Evolutionary conservation across 2,797 vertebrate species (phyloP).

Genomic region (Philypnodon macrostomus): DNA sequence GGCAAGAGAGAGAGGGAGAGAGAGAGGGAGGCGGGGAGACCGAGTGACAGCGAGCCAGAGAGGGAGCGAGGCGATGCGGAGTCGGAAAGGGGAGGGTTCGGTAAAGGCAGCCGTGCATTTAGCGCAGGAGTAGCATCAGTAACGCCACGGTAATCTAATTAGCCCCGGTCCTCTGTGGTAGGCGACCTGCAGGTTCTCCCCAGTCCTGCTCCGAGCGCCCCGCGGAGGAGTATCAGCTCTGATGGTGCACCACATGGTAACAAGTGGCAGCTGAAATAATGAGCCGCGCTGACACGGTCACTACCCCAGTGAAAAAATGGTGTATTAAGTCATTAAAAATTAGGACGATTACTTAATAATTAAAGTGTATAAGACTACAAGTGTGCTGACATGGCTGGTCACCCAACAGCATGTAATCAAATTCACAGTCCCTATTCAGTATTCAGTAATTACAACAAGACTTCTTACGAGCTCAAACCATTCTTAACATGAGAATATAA

Average conservation of each 20-base stretch:
- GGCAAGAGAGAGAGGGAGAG: neutral
- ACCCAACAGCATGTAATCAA: too few species aligned
- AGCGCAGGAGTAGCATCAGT: constrained; percentile 42
- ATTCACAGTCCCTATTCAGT: too few species aligned
- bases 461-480: neutral
- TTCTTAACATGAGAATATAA: constrained; percentile 2
- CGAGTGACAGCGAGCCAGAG: constrained; percentile 20
- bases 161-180: constrained; percentile 37
- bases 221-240: constrained; percentile 36
- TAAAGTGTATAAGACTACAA: neutral
- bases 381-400: too few species aligned
- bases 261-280: constrained; percentile 5
- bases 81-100: constrained; percentile 25
- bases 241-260: constrained; percentile 4
- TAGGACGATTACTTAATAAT: constrained; percentile 14
- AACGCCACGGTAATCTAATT: constrained; percentile 55
- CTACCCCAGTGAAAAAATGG: neutral
- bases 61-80: constrained; percentile 30
- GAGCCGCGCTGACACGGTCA: neutral
- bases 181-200: constrained; percentile 36
- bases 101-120: constrained; percentile 31
- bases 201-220: constrained; percentile 33
- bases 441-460: too few species aligned
- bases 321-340: constrained; percentile 2
- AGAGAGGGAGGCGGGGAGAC: constrained; percentile 7